Evolutionary conservation across 2,888 invertebrate species (phyloP), one percentile per base, ranked within the genome.

Genomic region (Myopa tessellatipennis): DNA sequence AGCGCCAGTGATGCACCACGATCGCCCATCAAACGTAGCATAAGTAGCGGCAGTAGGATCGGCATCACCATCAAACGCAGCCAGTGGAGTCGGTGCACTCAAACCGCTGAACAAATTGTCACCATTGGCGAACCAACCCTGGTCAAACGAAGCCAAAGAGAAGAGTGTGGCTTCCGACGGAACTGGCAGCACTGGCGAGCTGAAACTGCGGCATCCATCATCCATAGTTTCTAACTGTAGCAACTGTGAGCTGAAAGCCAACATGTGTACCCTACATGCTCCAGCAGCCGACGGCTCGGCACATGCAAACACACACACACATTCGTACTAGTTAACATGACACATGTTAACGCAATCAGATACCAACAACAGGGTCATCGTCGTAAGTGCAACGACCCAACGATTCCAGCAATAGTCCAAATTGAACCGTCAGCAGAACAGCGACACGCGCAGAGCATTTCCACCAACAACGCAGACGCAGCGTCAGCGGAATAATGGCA

Each of bases 61-160:
- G 16, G 65, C 76, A 45, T 18, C 78, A 79, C 82, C 81, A 83
- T 83, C 85, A 26, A 26, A 26, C 26, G 26, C 26, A 85, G 45
- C 55, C 52, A 34, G 50, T 50, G 50, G 14, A 65, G 34, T 34
- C 26, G 72, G 38, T 68, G 68, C 74, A 76, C 69, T 26, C 60
- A 70, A 61, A 69, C 26, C 76, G 58, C 34, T 74, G 38, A 63
- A 63, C 40, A 60, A 63, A 74, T 74, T 74, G 74, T 74, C 74
- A 65, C 65, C 74, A 18, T 50, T 50, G 38, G 40, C 45, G 73
- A 36, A 60, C 26, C 26, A 26, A 26, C 26, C 26, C 26, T 26
- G 26, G 26, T 26, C 26, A 26, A 26, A 26, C 26, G 26, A 26
- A 26, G 26, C 26, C 26, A 45, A 18, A 34, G 63, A n/a, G n/a